Evolutionary conservation across 2,113 vertebrate genomes (phyloP).

Genomic region (Nyctereutes procyonoides): DNA sequence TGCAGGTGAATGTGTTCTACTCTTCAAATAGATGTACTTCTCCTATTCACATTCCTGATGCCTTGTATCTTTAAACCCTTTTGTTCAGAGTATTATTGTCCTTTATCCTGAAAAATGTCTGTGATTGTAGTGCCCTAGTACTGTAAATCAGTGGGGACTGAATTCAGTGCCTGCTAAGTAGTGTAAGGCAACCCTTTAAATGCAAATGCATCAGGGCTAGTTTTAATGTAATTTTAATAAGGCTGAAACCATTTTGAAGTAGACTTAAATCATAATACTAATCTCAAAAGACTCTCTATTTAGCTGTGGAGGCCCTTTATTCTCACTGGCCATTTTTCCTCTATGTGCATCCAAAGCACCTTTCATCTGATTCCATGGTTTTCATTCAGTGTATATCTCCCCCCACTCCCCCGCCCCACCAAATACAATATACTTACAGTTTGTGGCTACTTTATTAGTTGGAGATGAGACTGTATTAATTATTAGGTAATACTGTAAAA

Average conservation of each 20-base stretch:
- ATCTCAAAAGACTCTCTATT: constrained; percentile 79
- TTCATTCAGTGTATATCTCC: background rate
- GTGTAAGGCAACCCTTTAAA: constrained; percentile 72
- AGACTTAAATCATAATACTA: constrained; percentile 78
- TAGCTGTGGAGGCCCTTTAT: constrained; percentile 64
- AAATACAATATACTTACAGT: background rate
- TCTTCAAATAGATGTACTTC: constrained; percentile 38
- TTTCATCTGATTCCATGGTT: constrained; percentile 58
- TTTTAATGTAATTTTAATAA: constrained; percentile 85
- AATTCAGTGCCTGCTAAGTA: constrained; percentile 69
- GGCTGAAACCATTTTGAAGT: constrained; percentile 80
- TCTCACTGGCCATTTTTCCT: constrained; percentile 53
- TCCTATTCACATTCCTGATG: constrained; percentile 52
- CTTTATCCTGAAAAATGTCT: constrained; percentile 77
- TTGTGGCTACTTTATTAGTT: constrained; percentile 7
- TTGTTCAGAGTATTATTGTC: constrained; percentile 71
- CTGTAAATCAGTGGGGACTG: constrained; percentile 67
- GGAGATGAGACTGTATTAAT: constrained; percentile 12
- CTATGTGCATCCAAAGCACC: constrained; percentile 45
- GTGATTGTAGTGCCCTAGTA: constrained; percentile 55
- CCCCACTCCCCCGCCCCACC: background rate
- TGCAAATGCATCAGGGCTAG: constrained; percentile 77
- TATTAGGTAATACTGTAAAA: background rate
- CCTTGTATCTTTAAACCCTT: constrained; percentile 70
- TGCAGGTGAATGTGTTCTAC: constrained; percentile 58